Evolutionary conservation across 2,113 vertebrate genomes (phyloP).

Genomic region (Catharus fuscescens): DNA sequence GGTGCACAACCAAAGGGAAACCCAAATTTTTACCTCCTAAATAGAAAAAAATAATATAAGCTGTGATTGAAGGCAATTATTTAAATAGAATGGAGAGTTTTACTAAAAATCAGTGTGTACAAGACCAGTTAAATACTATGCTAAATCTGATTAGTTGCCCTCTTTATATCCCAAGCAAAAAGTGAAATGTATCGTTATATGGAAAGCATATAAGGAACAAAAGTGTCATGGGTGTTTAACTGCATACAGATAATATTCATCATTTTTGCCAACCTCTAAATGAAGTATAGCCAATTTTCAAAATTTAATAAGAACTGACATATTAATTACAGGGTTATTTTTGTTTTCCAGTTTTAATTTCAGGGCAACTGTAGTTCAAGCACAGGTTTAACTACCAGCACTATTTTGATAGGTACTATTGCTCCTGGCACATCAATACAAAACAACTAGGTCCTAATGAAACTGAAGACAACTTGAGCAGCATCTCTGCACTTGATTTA

Average conservation of each 20-base stretch:
- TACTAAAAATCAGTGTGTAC: background rate
- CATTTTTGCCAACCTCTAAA: background rate
- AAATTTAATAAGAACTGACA: constrained; percentile 35
- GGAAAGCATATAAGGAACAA: background rate
- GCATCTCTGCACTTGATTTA: background rate
- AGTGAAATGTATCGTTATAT: background rate
- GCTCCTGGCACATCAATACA: background rate
- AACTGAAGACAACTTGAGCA: background rate
- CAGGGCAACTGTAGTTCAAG: constrained; percentile 27
- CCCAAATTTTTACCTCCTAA: background rate
- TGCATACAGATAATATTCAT: background rate
- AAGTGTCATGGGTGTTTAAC: background rate
- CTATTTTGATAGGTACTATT: background rate
- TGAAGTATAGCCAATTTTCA: background rate
- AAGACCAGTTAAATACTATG: background rate
- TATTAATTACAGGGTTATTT: constrained; percentile 56
- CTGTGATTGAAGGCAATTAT: background rate
- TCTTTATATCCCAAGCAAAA: background rate
- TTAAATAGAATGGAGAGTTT: background rate
- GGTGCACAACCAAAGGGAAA: background rate
- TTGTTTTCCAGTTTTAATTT: constrained; percentile 60
- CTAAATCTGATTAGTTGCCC: background rate
- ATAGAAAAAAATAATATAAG: background rate
- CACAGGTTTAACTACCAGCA: constrained; percentile 6
- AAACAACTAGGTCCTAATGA: constrained; percentile 19